Evolutionary conservation across 2,113 vertebrate species (phyloP), one percentile per base, ranked within the genome.

Genomic region (Anarrhichthys ocellatus): DNA sequence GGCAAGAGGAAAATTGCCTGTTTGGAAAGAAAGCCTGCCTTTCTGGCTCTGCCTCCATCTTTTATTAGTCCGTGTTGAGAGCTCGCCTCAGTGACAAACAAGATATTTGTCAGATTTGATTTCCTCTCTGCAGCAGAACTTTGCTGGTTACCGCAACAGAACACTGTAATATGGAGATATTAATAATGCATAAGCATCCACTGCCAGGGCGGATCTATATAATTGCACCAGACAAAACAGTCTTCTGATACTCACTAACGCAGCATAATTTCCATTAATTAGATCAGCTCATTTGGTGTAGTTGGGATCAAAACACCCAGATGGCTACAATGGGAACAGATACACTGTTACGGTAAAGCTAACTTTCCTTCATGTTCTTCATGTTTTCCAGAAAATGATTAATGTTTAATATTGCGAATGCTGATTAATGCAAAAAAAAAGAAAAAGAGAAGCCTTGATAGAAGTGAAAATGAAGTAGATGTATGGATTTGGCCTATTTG

Each of bases 1-100:
- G 92, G 93, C 88, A 79, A 91, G 73, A 89, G 74, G 88, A 92
- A 94, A 91, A 93, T 93, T 93, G 92, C 84, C 87, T 92, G 87
- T 89, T 91, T 84, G 84, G 73, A 89, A 87, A 87, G 76, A 91
- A 90, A 90, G 85, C 54, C 62, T 48, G 27, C 50, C 50, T 85
- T 86, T 67, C 56, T 36, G 48, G 2, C 74, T 81, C 72, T 64
- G 44, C 73, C 54, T 87, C 74, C 66, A 48, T 89, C 83, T 87
- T 90, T 91, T 86, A 89, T 91, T 87, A 83, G 83, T 79, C 76
- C 15, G 79, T 73, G 79, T 77, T 73, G 81, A 87, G 69, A 87
- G 73, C 78, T 76, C 6, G 73, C 83, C 75, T 84, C 85, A 29
- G 83, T 85, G 82, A 90, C 83, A 94, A 91, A 88, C 76, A 87